Percentiles rank a stretch among this genome's conserved stretches.
phyloP scores from a whole-genome alignment of 2,888 invertebrate genomes.

The Tenthredo distinguenda region DNA sequence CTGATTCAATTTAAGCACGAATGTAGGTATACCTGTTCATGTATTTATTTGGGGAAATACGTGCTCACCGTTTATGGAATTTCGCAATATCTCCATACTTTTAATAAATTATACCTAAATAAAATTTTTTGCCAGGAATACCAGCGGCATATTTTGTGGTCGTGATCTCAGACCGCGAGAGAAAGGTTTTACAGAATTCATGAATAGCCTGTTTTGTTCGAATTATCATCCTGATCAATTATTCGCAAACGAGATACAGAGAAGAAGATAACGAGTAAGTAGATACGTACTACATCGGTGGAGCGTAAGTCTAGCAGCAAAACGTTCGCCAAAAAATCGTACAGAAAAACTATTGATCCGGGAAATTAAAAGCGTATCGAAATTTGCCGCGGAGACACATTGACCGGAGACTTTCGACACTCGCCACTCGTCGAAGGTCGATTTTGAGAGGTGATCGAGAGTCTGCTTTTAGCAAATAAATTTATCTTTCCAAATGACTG shows the following conservation, averaged over 20 bases:
- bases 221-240: background rate
- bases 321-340: background rate
- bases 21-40: background rate
- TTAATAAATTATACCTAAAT: background rate
- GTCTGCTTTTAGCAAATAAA: background rate
- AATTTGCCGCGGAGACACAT: background rate
- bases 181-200: background rate
- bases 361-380: slow-evolving; percentile 30
- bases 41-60: background rate
- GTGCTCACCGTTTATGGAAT: background rate
- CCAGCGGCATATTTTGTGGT: background rate
- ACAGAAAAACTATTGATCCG: slow-evolving; percentile 20
- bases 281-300: background rate
- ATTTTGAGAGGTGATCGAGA: background rate
- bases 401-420: background rate
- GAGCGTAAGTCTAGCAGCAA: background rate
- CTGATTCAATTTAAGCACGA: background rate
- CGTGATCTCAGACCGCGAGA: background rate
- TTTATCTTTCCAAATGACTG: background rate
- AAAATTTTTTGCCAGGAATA: background rate
- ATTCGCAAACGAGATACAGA: background rate
- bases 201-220: background rate
- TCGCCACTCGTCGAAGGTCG: slow-evolving; percentile 34
- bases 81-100: background rate
- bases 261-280: background rate